phyloP scores from a whole-genome alignment of 2,888 invertebrate species.

The Tipula confusa region DNA sequence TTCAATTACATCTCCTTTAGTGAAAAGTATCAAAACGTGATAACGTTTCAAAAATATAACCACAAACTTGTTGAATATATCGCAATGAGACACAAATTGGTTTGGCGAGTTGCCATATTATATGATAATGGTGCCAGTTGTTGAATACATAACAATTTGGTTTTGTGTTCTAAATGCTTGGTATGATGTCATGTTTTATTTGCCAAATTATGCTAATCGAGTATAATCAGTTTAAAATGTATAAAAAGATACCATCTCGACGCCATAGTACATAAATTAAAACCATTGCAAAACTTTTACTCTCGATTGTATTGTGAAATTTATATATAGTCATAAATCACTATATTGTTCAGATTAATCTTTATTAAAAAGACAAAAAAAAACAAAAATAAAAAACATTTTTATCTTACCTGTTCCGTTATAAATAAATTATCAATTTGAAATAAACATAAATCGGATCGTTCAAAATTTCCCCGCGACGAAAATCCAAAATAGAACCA shows the following conservation, averaged over 20 bases:
- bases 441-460: slow-evolving; percentile 77
- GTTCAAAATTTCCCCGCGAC: slow-evolving; percentile 65
- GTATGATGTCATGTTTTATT: not conserved
- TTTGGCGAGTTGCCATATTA: not conserved
- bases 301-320: not conserved
- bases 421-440: slow-evolving; percentile 57
- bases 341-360: not conserved
- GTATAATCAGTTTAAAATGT: not conserved
- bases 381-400: not conserved
- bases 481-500: slow-evolving; percentile 90
- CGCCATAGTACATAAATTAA: not conserved
- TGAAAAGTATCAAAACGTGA: no score
- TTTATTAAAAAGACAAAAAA: not conserved
- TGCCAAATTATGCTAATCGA: not conserved
- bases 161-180: not conserved
- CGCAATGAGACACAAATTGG: not conserved
- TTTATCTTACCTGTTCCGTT: slow-evolving; percentile 34
- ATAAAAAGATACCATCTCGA: not conserved
- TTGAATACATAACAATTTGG: not conserved
- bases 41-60: not conserved
- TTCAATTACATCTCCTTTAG: no score
- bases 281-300: not conserved
- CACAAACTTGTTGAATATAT: not conserved
- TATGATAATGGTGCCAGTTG: not conserved
- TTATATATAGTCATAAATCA: not conserved